phyloP scores from a whole-genome alignment of 2,888 invertebrate species.

The Patella pellucida region DNA sequence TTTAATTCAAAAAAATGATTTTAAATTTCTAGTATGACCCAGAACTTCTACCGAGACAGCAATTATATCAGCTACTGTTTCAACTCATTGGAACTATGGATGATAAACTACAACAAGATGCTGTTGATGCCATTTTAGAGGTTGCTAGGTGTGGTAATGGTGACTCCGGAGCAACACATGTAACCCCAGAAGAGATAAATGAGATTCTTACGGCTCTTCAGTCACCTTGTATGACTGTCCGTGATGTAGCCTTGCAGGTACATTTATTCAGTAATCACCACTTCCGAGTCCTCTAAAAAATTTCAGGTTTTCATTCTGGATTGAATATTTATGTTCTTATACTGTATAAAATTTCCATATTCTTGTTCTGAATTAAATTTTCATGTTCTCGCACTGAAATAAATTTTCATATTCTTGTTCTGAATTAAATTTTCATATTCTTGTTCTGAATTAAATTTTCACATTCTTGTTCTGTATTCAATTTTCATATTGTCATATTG shows the following conservation, averaged over 20 bases:
- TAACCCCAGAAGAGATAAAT: conserved; percentile 80
- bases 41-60: conserved; percentile 82
- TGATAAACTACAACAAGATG: conserved; percentile 78
- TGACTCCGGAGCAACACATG: conserved; percentile 76
- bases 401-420: too few species aligned
- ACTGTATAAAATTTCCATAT: too few species aligned
- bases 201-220: conserved; percentile 84
- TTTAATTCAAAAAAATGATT: background rate
- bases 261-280: background rate
- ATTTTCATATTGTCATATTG: too few species aligned
- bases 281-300: too few species aligned
- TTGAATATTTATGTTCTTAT: too few species aligned
- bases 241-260: conserved; percentile 82
- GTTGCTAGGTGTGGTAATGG: conserved; percentile 84
- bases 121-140: conserved; percentile 84
- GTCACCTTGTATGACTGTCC: conserved; percentile 79
- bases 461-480: too few species aligned
- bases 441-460: too few species aligned
- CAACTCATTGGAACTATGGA: conserved; percentile 54
- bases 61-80: conserved; percentile 85
- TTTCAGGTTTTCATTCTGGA: too few species aligned
- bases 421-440: too few species aligned
- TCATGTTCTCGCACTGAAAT: too few species aligned
- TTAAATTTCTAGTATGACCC: conserved; percentile 77
- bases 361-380: too few species aligned